Evolutionary conservation across 2,888 invertebrate species (phyloP).

Genomic region (Epicampocera succincta): DNA sequence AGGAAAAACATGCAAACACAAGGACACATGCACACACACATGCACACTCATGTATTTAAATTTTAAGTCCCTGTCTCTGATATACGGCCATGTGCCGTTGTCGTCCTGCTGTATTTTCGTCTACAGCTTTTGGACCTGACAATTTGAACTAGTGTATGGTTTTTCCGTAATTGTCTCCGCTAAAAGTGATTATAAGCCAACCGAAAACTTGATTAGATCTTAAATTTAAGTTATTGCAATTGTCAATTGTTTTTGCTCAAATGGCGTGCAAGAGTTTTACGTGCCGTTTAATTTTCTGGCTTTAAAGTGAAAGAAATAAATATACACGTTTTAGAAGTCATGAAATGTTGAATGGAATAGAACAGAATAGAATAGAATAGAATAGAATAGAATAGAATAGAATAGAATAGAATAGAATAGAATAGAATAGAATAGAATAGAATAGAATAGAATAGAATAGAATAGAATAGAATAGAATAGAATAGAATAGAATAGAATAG

Average conservation of each 20-base stretch:
- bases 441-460: too few relatives aligned
- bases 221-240: slow-evolving; percentile 67
- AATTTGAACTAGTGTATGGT: slow-evolving; percentile 38
- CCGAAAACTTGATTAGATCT: slow-evolving; percentile 70
- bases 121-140: slow-evolving; percentile 23
- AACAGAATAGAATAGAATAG: too few relatives aligned
- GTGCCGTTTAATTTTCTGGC: too few relatives aligned
- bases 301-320: too few relatives aligned
- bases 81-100: slow-evolving; percentile 52
- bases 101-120: background rate
- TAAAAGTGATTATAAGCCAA: slow-evolving; percentile 63
- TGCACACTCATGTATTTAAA: background rate
- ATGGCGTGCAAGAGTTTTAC: background rate
- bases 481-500: too few relatives aligned
- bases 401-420: too few relatives aligned
- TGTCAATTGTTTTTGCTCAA: slow-evolving; percentile 52
- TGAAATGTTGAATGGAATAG: too few relatives aligned
- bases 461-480: too few relatives aligned
- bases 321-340: too few relatives aligned
- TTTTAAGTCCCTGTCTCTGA: slow-evolving; percentile 41
- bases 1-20: background rate
- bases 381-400: too few relatives aligned
- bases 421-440: too few relatives aligned
- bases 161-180: slow-evolving; percentile 27
- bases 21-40: slow-evolving; percentile 12